Base-by-base conservation (phyloP, 2,797 vertebrate species). In the Heliangelus exortis region DNA sequence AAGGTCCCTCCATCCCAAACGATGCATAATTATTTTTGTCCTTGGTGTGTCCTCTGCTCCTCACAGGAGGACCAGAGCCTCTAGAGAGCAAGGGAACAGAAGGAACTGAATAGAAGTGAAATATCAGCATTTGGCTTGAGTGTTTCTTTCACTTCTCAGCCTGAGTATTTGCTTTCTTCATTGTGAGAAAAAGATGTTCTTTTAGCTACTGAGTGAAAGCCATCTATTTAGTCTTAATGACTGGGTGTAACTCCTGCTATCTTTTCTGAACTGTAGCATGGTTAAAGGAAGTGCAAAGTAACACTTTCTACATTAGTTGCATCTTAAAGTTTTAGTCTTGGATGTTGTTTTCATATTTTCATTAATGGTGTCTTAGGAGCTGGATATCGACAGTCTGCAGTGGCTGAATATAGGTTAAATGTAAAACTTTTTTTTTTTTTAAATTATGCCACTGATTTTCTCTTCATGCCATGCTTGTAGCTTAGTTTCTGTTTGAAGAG, bases 161-260 rank as follows among this genome's bases (percentile, higher is more conserved):
- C 2, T 18, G 15, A 65, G 2, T 45, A 8, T 86, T 84, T 63
- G 25, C 15, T 18, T 76, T 77, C 78, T 58, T 28, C 10, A 16
- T 12, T 66, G 15, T 58, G 31, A 41, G 57, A 34, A 62, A 74
- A 77, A 10, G 1, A 16, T 0, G 0, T 28, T 29, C 1, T 50
- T 83, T 71, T 65, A 10, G 4, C 22, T 72, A 19, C 5, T 26
- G 34, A 76, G 39, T 28, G 26, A 69, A n/a, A 58, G 18, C 5
- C 8, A 21, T 36, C 4, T 83, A 10, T 73, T 58, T 69, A 57
- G 13, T 34, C 20, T 79, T 69, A 71, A 80, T 18, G 12, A 12
- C 4, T 51, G n/a, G 25, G 1, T 45, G 39, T 74, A 58, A 76
- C 29, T 84, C 15, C 13, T 71, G 25, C 2, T 71, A 8, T 53